phyloP scores from a whole-genome alignment of 35 echinoderm and acorn worm genomes.

The Ophiothrix spiculata region DNA sequence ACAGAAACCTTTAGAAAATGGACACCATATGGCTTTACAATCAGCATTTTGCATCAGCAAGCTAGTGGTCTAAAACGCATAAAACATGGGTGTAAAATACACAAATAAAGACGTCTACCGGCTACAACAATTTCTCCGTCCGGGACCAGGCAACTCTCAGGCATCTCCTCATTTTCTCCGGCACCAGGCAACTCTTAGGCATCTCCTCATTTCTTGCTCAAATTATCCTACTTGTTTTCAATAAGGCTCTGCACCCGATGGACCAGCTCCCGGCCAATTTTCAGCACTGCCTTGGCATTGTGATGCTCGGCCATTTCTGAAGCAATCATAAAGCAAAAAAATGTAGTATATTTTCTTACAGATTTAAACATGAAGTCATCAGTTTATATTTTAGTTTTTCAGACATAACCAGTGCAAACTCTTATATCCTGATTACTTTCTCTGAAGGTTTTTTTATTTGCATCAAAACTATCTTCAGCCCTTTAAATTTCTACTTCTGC shows the following conservation, averaged over 20 bases:
- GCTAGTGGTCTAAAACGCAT: not conserved
- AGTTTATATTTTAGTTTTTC: too few relatives aligned
- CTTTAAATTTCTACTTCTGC: too few relatives aligned
- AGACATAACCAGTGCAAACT: too few relatives aligned
- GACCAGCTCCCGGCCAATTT: slow-evolving; percentile 84
- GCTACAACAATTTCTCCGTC: not conserved
- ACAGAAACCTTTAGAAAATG: too few relatives aligned
- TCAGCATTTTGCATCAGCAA: not conserved
- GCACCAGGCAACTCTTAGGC: too few relatives aligned
- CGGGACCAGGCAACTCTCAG: not conserved
- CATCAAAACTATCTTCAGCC: too few relatives aligned
- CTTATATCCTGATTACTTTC: too few relatives aligned
- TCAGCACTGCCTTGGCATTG: slow-evolving; percentile 88
- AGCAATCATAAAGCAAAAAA: slow-evolving; percentile 1
- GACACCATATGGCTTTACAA: too few relatives aligned
- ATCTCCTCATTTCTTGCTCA: not conserved
- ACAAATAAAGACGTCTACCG: not conserved
- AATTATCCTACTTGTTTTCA: slow-evolving; percentile 75
- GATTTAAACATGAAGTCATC: too few relatives aligned
- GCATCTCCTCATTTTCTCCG: too few relatives aligned
- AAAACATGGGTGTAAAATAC: not conserved
- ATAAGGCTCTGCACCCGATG: slow-evolving; percentile 89
- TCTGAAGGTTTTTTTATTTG: too few relatives aligned
- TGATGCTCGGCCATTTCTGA: slow-evolving; percentile 97
- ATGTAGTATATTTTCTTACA: too few relatives aligned